Base-by-base conservation (phyloP, 2,797 vertebrate species). In the Hipposideros larvatus region DNA sequence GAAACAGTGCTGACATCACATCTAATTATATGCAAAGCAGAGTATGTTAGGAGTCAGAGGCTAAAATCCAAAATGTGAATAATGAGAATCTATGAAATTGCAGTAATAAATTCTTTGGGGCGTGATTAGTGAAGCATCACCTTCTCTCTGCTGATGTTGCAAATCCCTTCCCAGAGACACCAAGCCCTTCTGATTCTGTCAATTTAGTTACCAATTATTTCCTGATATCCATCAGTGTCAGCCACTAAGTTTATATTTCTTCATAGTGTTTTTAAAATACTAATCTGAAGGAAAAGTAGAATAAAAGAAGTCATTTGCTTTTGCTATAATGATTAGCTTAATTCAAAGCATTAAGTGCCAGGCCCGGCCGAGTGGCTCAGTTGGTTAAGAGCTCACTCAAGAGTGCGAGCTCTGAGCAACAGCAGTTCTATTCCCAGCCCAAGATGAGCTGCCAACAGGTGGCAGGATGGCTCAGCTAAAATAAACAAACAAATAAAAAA, bases 31-130 rank as follows among this genome's bases (percentile, higher is more conserved):
- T 80, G 28, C 73, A 87, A 63, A 77, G 18, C 16, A 87, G 31
- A 57, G 9, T 74, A 51, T 37, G 51, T 68, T 87, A 89, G 9
- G 31, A 90, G 31, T 66, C 48, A 71, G n/a, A 68, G 21, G 34
- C 48, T 91, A 89, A 93, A 73, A 91, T 70, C 7, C 10, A 73
- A 91, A 96, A 71, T 83, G 34, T 26, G 19, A 89, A 73, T 71
- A 66, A 51, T 16, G 37, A 46, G 18, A 83, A 59, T 37, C 37
- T 55, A 37, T 24, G 51, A 63, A 57, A 70, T 63, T 26, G 1
- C 2, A 78, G 63, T 79, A 86, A 2, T 43, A 66, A 34, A 6
- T 34, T 68, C 28, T 31, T 28, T 41, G 21, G n/a, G 13, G 4
- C 55, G 43, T 55, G 8, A 80, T 71, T 14, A 63, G 46, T 53